Base-by-base conservation (phyloP, 2,113 vertebrate genomes). In the Indicator maculatus region DNA sequence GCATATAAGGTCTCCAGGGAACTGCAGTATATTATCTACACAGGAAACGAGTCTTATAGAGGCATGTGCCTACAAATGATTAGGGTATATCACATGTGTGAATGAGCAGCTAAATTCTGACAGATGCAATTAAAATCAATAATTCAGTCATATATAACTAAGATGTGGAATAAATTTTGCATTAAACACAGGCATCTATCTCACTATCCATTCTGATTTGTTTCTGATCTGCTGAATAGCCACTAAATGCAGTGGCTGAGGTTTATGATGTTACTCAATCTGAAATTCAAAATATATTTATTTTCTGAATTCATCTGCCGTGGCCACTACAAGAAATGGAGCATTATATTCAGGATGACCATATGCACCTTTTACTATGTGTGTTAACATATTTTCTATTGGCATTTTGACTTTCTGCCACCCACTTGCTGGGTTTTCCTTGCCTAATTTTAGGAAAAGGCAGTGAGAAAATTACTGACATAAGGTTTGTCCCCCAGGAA, bases 111-210 rank as follows among this genome's bases (percentile, higher is more conserved):
- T 88, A 66, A 85, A 94, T 95, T 97, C 88, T 85, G 88, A 86
- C 58, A 75, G 89, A 93, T 74, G 78, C 83, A 91, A 95, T 63
- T 89, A 89, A 96, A 97, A 95, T 90, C 86, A 95, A 63, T 77
- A 84, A 70, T 80, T 63, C 30, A 70, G 55, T 80, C 56, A 71
- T 70, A 89, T 64, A 86, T 70, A 93, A 24, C 28, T 71, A 64
- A 77, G 28, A 77, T 44, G 53, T 50, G 44, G 72, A 89, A 91
- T 80, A 74, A 52, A 89, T 95, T 93, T 66, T 71, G 26, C 23
- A 56, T 60, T 60, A 63, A 87, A 89, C 9, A 6, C n/a, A 88
- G 79, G 44, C 20, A 11, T 36, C 23, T 60, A 47, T 20, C 58
- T 71, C 56, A 30, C 33, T 61, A 21, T 8, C 92, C 58, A 91